Base-by-base conservation (phyloP, 2,888 invertebrate species). In the Caenorhabditis imperialis region DNA sequence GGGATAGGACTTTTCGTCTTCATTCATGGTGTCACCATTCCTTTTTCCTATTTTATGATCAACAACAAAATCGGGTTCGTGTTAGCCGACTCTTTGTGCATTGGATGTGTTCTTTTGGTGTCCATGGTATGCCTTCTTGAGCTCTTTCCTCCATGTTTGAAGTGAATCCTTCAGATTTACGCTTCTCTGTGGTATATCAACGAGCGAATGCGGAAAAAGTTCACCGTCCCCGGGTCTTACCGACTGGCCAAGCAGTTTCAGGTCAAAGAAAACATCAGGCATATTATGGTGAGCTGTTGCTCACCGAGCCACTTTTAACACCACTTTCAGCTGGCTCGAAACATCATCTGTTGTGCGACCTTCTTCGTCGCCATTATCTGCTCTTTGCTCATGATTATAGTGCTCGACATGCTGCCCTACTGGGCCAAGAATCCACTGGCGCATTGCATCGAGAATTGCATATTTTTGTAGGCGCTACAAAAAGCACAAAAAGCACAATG, bases 251-350 rank as follows among this genome's bases (percentile, higher is more conserved):
- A 65, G 22, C 65, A 65, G 42, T 65, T 65, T 50, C 65, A 65
- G 25, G 65, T 65, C 22, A 65, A 65, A 12, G 65, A 65, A 20
- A 65, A 65, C 25, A 65, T 65, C 14, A 6, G 65, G n/a, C 65
- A 65, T 35, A 65, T 65, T 23, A 50, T 65, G 65, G 65, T 55
- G 10, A 22, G 40, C 20, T 8, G 20, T n/a, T 30, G 30, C 30
- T 6, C 30, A 30, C 30, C 10, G 22, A 1, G 25, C 16, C 22
- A 53, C 27, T 8, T 20, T 7, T 23, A 25, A 25, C 12, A 10
- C 44, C 16, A 27, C 18, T 51, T 63, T 38, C 50, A 65, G 65
- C 65, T 65, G 1, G 55, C 65, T 3, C 48, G 55, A 22, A 65
- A 65, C 23, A 55, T 65, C 33, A 47, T 65, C 10, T 50, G 55